Conservation (phyloP, 2,113 vertebrate genomes). For the Oncorhynchus keta region DNA sequence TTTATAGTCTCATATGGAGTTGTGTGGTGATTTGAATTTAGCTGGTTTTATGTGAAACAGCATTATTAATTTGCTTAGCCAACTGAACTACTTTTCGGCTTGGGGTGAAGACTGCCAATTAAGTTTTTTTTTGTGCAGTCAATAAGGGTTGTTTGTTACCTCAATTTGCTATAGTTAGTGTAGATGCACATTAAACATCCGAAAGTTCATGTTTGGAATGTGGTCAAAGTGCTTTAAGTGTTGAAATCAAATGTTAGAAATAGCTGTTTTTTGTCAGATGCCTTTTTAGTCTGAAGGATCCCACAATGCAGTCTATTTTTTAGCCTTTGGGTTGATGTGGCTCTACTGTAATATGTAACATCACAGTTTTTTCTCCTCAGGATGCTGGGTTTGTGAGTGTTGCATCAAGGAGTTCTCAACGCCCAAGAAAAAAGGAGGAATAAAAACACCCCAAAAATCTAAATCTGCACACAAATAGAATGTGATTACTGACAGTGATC, state of each 20-base stretch:
- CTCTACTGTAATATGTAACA: background rate
- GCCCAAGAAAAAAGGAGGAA: conserved; percentile 88
- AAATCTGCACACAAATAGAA: conserved; percentile 64
- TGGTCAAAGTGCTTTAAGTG: background rate
- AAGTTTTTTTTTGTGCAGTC: too few relatives aligned
- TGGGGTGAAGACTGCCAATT: too few relatives aligned
- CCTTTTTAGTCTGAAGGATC: background rate
- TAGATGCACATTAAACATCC: background rate
- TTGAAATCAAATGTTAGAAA: background rate
- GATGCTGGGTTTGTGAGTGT: conserved; percentile 96
- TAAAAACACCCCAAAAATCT: conserved; percentile 87
- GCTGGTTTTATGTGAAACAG: too few relatives aligned
- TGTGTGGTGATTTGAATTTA: too few relatives aligned
- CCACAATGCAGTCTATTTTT: background rate
- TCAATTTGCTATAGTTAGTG: background rate
- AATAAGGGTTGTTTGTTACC: too few relatives aligned
- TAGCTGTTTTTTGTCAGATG: background rate
- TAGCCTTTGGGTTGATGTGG: background rate
- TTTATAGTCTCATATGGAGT: too few relatives aligned
- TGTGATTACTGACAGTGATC: background rate
- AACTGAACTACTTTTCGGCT: too few relatives aligned
- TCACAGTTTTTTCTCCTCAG: conserved; percentile 62
- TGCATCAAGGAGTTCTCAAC: conserved; percentile 84
- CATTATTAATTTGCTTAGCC: too few relatives aligned
- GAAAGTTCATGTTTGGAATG: background rate